These are phyloP conservation scores for Tetragnatha montana DNA, from an alignment of 2,888 invertebrate genomes.

Conservation along the genomic window DNA sequence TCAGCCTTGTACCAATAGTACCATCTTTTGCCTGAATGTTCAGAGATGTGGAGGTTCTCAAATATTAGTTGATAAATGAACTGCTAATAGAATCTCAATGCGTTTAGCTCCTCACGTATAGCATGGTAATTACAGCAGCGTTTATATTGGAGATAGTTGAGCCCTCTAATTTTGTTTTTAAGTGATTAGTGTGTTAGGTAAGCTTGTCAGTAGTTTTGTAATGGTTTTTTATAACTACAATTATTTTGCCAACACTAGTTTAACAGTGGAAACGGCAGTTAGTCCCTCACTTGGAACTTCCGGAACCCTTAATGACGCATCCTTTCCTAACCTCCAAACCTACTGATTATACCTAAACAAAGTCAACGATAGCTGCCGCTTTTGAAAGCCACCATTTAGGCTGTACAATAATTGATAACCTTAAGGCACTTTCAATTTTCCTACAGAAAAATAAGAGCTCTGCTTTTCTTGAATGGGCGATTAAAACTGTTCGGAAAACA, in stretches of 20 bases:
- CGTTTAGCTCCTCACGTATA: constrained; percentile 69
- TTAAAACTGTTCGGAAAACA: constrained; percentile 41
- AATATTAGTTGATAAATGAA: no score
- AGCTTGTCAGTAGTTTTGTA: constrained; percentile 69
- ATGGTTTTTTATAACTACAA: constrained; percentile 68
- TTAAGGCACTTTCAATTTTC: constrained; percentile 28
- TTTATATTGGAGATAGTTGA: constrained; percentile 68
- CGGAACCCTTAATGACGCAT: constrained; percentile 59
- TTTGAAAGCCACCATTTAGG: constrained; percentile 69
- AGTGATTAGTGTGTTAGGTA: constrained; percentile 70
- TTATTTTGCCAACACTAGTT: constrained; percentile 62
- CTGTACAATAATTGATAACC: constrained; percentile 60
- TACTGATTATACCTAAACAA: constrained; percentile 69
- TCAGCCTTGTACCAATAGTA: no score
- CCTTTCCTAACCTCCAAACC: constrained; percentile 61
- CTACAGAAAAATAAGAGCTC: constrained; percentile 5
- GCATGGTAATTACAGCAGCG: constrained; percentile 67
- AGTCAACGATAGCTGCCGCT: constrained; percentile 65
- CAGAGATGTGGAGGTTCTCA: no score
- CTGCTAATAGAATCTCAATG: no score
- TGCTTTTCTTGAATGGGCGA: constrained; percentile 41
- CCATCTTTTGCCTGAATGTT: no score
- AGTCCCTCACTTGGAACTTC: constrained; percentile 57
- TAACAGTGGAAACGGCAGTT: constrained; percentile 66
- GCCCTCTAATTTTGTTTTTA: constrained; percentile 67